Evolutionary conservation across 2,888 invertebrate species (phyloP).

Genomic region (Lasius platythorax): DNA sequence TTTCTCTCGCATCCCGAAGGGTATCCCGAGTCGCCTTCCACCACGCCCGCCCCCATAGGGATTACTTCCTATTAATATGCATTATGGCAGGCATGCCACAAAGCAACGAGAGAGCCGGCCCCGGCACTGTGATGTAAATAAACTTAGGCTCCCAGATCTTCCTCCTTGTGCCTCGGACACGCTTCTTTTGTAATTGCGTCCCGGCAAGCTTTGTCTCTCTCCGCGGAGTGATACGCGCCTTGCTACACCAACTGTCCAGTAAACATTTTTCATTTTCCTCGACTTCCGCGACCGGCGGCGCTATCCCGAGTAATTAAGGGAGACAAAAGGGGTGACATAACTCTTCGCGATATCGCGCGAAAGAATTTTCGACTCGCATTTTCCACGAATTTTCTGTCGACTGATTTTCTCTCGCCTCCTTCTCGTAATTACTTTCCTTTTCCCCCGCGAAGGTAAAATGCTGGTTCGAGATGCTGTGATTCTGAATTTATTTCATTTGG

Average conservation of each 20-base stretch:
- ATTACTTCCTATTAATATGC: slow-evolving; percentile 77
- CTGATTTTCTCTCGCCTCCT: not conserved
- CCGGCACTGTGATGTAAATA: slow-evolving; percentile 75
- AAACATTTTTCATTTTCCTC: slow-evolving; percentile 70
- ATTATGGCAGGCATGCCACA: slow-evolving; percentile 71
- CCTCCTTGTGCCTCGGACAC: slow-evolving; percentile 70
- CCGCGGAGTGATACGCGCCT: slow-evolving; percentile 59
- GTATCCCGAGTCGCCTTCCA: slow-evolving; percentile 62
- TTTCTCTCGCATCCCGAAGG: slow-evolving; percentile 33
- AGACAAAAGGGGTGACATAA: not conserved
- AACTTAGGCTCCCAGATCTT: slow-evolving; percentile 76
- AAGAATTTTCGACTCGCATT: not conserved
- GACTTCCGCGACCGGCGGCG: not conserved
- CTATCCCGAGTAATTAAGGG: not conserved
- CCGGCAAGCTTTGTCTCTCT: slow-evolving; percentile 65
- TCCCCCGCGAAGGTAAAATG: not conserved
- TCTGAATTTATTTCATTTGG: not conserved
- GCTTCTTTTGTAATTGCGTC: slow-evolving; percentile 74
- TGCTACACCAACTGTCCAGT: slow-evolving; percentile 58
- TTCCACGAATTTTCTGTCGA: not conserved
- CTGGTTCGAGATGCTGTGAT: not conserved
- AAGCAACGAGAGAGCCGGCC: slow-evolving; percentile 70
- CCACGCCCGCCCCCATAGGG: slow-evolving; percentile 61
- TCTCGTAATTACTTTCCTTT: not conserved
- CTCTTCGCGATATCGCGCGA: not conserved